These are phyloP conservation scores for Agriopis aurantiaria DNA, from an alignment of 2,888 invertebrate genomes.

Conservation along the genomic window DNA sequence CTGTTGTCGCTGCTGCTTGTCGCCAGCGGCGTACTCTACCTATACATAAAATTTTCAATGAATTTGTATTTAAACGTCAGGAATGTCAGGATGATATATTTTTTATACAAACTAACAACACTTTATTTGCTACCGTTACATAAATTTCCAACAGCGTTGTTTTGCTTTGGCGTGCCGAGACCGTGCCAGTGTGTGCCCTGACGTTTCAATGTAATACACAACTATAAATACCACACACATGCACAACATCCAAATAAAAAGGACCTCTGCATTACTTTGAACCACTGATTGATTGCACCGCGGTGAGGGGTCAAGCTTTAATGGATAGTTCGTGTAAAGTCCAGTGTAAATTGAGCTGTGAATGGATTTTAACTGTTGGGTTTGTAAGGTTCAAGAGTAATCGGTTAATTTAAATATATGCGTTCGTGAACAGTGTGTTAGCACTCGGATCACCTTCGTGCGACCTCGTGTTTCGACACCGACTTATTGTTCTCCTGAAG, in stretches of 20 bases:
- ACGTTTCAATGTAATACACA: constrained; percentile 62
- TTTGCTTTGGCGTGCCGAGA: constrained; percentile 76
- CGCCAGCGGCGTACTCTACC: too few species aligned
- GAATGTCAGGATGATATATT: too few species aligned
- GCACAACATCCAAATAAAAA: constrained; percentile 27
- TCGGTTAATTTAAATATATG: constrained; percentile 58
- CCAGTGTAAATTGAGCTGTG: constrained; percentile 53
- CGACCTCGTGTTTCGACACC: constrained; percentile 84
- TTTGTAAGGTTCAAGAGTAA: constrained; percentile 7
- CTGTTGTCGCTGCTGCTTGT: too few species aligned
- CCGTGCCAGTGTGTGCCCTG: constrained; percentile 62
- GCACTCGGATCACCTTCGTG: constrained; percentile 81
- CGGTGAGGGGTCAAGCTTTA: constrained; percentile 19
- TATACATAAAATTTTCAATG: too few species aligned
- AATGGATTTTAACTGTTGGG: not conserved
- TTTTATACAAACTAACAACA: not conserved
- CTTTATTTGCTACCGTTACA: constrained; percentile 37
- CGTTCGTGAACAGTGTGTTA: constrained; percentile 76
- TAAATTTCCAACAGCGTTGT: constrained; percentile 76
- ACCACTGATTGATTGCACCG: constrained; percentile 8
- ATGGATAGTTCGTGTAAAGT: not conserved
- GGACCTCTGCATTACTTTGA: constrained; percentile 17
- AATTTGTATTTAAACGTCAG: too few species aligned
- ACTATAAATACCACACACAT: constrained; percentile 64
- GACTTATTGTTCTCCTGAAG: constrained; percentile 81